A percentile compares a stretch with the other conserved stretches of the same genome.
Conservation (phyloP, 2,888 invertebrate genomes). For the Apotomis betuletana region DNA sequence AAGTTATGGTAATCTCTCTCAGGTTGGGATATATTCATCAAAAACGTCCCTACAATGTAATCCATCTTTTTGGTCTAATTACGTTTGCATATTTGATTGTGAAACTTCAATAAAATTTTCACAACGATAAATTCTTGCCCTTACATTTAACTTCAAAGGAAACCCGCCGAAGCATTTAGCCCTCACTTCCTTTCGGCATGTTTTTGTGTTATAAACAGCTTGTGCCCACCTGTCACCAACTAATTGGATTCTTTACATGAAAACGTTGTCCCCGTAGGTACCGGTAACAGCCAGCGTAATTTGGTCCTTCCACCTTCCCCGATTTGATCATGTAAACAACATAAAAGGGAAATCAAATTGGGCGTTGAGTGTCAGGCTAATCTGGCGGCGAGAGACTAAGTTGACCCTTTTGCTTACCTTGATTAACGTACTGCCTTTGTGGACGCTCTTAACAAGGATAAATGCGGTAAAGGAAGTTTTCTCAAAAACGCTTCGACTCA, state of each 20-base stretch:
- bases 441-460: constrained; percentile 61
- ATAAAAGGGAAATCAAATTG: constrained; percentile 45
- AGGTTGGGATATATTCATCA: no score
- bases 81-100: no score
- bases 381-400: constrained; percentile 49
- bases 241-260: constrained; percentile 77
- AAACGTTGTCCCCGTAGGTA: constrained; percentile 64
- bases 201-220: constrained; percentile 59
- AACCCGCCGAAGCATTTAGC: constrained; percentile 43
- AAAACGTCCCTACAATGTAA: no score
- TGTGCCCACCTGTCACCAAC: constrained; percentile 63
- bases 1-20: no score
- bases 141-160: constrained; percentile 51
- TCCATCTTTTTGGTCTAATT: no score
- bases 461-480: constrained; percentile 46
- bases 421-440: constrained; percentile 67
- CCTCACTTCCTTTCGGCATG: constrained; percentile 53
- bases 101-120: constrained; percentile 4
- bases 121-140: constrained; percentile 30
- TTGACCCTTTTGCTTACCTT: constrained; percentile 68
- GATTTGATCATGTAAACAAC: constrained; percentile 43
- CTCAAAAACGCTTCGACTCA: background rate
- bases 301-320: constrained; percentile 50
- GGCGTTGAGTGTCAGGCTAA: constrained; percentile 49
- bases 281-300: constrained; percentile 51